These are phyloP conservation scores for Herminia tarsipennalis DNA, from an alignment of 2,888 invertebrate species.

Conservation along the genomic window DNA sequence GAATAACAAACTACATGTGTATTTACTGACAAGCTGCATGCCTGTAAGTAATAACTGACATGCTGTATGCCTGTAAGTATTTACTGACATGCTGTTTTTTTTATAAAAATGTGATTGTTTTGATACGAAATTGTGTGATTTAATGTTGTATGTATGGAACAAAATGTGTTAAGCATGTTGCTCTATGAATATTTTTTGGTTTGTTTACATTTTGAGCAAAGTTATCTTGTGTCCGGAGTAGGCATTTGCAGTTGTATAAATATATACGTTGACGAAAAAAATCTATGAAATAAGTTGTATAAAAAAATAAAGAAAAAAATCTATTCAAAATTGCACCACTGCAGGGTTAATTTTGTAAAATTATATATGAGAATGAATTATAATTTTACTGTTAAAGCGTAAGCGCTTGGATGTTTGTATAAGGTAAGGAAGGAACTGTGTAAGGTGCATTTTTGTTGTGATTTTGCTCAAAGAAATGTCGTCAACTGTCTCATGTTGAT, in stretches of 20 bases:
- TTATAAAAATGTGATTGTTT: slow-evolving; percentile 3
- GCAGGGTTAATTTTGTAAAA: slow-evolving; percentile 26
- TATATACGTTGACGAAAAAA: slow-evolving; percentile 18
- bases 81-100: too few relatives aligned
- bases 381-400: slow-evolving; percentile 20
- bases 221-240: background rate
- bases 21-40: too few relatives aligned
- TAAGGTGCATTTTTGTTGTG: slow-evolving; percentile 43
- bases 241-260: slow-evolving; percentile 9
- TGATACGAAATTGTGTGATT: background rate
- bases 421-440: slow-evolving; percentile 1
- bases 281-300: slow-evolving; percentile 16
- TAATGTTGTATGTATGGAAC: too few relatives aligned
- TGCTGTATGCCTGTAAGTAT: too few relatives aligned
- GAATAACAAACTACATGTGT: too few relatives aligned
- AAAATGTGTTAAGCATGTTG: too few relatives aligned
- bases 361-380: slow-evolving; percentile 8
- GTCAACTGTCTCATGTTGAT: slow-evolving; percentile 19
- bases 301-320: slow-evolving; percentile 16
- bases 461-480: slow-evolving; percentile 38
- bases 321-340: slow-evolving; percentile 41
- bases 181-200: background rate
- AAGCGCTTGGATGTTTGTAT: slow-evolving; percentile 16
- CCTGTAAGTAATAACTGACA: too few relatives aligned
- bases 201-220: slow-evolving; percentile 7